Percentiles rank a stretch among this genome's conserved stretches.
Conservation (phyloP, 2,797 vertebrate species). For the Thamnophis elegans region DNA sequence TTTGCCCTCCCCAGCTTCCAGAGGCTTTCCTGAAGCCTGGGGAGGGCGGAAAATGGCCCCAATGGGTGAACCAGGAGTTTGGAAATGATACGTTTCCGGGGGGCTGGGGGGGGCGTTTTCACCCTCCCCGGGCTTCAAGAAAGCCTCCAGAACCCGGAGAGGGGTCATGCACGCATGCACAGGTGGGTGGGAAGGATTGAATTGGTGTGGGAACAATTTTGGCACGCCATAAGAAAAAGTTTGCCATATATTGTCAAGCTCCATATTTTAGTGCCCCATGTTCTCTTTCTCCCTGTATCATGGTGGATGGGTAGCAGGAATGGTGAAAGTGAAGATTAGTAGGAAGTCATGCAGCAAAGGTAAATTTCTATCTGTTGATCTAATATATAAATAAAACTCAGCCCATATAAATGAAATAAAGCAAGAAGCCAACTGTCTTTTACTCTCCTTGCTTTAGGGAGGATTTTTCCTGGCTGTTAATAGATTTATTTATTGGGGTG, state of each 20-base stretch:
- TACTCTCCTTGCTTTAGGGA: not conserved
- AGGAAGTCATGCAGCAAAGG: not conserved
- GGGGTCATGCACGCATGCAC: too few species aligned
- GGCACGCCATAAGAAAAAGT: too few species aligned
- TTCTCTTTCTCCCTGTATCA: not conserved
- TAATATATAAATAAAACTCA: not conserved
- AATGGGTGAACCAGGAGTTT: too few species aligned
- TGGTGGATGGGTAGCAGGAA: not conserved
- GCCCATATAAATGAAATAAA: conserved; percentile 6
- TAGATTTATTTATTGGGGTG: conserved; percentile 30
- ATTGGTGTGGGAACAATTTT: too few species aligned
- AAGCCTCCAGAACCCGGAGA: too few species aligned
- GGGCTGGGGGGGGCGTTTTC: too few species aligned
- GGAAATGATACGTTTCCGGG: too few species aligned
- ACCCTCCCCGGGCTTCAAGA: too few species aligned
- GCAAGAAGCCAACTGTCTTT: not conserved
- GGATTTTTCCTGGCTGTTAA: conserved; percentile 2
- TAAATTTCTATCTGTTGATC: not conserved
- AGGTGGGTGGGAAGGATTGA: too few species aligned
- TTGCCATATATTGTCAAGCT: not conserved
- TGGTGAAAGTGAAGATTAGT: not conserved
- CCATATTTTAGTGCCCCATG: not conserved
- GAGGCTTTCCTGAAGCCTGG: too few species aligned
- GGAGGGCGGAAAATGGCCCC: too few species aligned
- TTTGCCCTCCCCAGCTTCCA: too few species aligned